Base-by-base conservation (phyloP, 1,140 invertebrate species). In the Steinernema feltiae region DNA sequence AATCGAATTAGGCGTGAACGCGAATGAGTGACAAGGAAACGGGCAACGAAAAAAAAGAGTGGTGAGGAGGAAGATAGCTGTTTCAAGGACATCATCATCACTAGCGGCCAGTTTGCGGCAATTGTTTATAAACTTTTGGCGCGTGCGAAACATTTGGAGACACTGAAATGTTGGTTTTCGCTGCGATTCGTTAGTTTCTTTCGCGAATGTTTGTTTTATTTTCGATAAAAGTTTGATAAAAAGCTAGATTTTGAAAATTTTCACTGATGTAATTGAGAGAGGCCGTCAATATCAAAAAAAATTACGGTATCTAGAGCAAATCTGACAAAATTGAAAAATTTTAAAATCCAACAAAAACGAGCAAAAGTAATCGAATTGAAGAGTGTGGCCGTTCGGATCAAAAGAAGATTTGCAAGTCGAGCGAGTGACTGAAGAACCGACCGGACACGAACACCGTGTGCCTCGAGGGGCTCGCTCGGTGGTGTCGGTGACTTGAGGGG, bases 1-100 rank as follows among this genome's bases (percentile, higher is more conserved):
- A 63, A 63, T 63, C 53, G 53, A 63, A 63, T 63, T 63, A 63
- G 53, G 53, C 53, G 53, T 63, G 53, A 63, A 63, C 24, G 53
- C 35, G 24, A 15, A 63, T 27, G 53, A 63, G 53, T 63, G 53
- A 63, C 53, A 63, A 63, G 53, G 24, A 63, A 63, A 21, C 15
- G 15, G 12, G n/a, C n/a, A n/a, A n/a, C n/a, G n/a, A n/a, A n/a
- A n/a, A 15, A 63, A 63, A 63, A 63, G 24, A 27, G 41, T 12
- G 41, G 41, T n/a, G 53, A 63, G 24, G 24, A 15, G 53, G 53
- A 7, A n/a, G n/a, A n/a, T n/a, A n/a, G n/a, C n/a, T n/a, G n/a
- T n/a, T n/a, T 63, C 53, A 63, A 63, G 53, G 53, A 63, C 53
- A 63, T 63, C 53, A 27, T 63, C 24, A 21, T 46, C 53, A 63